Evolutionary conservation across 2,888 invertebrate genomes (phyloP), one percentile per base, ranked within the genome.

Genomic region (Drosophila pullipes): DNA sequence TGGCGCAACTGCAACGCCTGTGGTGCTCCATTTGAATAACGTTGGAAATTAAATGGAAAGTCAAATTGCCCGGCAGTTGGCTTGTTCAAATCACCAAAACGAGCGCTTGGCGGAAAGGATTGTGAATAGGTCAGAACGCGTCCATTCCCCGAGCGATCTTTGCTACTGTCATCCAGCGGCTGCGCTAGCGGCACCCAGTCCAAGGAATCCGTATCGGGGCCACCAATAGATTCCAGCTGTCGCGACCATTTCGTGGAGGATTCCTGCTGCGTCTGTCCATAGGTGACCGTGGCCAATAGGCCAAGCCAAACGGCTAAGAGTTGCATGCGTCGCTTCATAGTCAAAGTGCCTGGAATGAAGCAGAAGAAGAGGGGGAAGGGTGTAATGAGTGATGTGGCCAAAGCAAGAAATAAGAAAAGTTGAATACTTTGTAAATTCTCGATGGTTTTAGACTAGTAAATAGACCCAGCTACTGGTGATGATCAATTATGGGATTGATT

Each of bases 111-210:
- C 18, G 92, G 91, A 77, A 92, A 92, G 54, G 90, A 82, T 77
- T 85, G 92, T 7, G 87, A 93, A 79, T 93, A 94, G 83, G 91
- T 93, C 35, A 94, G 71, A 22, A 93, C 94, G 25, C 94, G 94
- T 55, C 82, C 93, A 81, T 90, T 92, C 44, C 83, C 92, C 49
- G 90, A 84, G 63, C 92, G 91, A 83, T 93, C 93, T 59, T 92
- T 93, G 74, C 85, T 78, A 6, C 79, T 80, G n/a, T 89, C 85
- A 54, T 92, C 91, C 16, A 92, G 84, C 1, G 93, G 91, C 31
- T 93, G 92, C 0, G 92, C 93, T 59, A 95, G 91, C 18, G 95
- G 95, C 65, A 95, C 94, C 95, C 95, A 95, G 67, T 95, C 95
- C 52, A 93, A 80, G 5, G 91, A 82, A 50, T 92, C 93, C 33